Evolutionary conservation across 2,888 invertebrate genomes (phyloP), one percentile per base, ranked within the genome.

Genomic region (Heteromurus nitidus): DNA sequence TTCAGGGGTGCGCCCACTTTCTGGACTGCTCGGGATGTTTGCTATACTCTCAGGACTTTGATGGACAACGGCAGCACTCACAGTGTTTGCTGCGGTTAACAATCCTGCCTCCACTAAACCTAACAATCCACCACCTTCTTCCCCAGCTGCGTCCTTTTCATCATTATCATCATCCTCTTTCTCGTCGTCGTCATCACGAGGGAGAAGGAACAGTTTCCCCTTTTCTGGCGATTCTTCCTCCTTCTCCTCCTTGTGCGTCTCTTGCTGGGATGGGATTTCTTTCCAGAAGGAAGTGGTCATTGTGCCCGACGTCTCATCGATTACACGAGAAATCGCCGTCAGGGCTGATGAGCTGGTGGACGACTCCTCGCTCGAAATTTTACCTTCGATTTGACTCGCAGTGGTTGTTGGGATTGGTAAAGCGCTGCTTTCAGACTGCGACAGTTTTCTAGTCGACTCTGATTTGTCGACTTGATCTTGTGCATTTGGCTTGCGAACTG

Each of bases 21-120:
- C 82, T 24, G 82, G 83, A 31, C 64, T 64, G 55, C 65, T 75
- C 18, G 74, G 67, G 42, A 85, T 77, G 9, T 47, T 77, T 18
- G 86, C 85, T 28, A 85, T 58, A n/a, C 81, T 79, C 69, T 84
- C 86, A 2, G 85, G 82, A 42, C 84, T 84, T 65, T 84, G 84
- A n/a, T 83, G 75, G 16, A 87, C 85, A 11, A 86, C 77, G 22
- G 86, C 82, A 28, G 87, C 86, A 74, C 82, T 84, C 13, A 85
- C 65, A 1, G 86, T 87, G 1, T 80, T 82, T 2, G 86, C 86
- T 3, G 86, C 87, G 18, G 83, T 85, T 16, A 87, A 62, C 5
- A 87, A 64, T 47, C 86, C 86, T 1, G 86, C 79, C 28, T 83
- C 72, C 22, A 87, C 68, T 11, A 84, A 82, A n/a, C 86, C 82